Evolutionary conservation across 2,888 invertebrate species (phyloP), one percentile per base, ranked within the genome.

Genomic region (Ctenicera cuprea): DNA sequence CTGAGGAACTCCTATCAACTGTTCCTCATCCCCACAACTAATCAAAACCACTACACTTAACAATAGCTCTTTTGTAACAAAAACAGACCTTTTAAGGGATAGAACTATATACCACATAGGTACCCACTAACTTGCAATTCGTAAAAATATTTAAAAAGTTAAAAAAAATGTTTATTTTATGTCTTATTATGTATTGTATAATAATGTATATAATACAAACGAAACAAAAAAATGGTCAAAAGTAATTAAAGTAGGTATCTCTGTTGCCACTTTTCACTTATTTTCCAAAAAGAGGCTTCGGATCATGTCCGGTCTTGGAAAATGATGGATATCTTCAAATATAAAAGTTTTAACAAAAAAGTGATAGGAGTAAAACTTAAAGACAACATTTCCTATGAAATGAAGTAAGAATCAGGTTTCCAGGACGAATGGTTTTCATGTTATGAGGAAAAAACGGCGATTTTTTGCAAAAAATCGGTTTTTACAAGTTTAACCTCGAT

Each of bases 1-100:
- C 43, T 45, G 43, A 45, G 43, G 43, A 45, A 45, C 43, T 4
- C 43, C 43, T 45, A 45, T 45, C 43, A 45, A 45, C 43, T 45
- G 43, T 45, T 45, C 43, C n/a, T 45, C 43, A 45, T 45, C 8
- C 8, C 16, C 16, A 45, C 43, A 45, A 45, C 43, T 45, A 45
- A 14, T 45, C 43, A 45, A 45, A 45, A 45, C 8, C 43, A 14
- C 16, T 45, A 45, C 43, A 3, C 43, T 45, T n/a, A n/a, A n/a
- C n/a, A n/a, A n/a, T n/a, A n/a, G n/a, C n/a, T n/a, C n/a, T n/a
- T n/a, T n/a, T n/a, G n/a, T n/a, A n/a, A n/a, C n/a, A n/a, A n/a
- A n/a, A n/a, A n/a, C n/a, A n/a, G n/a, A n/a, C n/a, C n/a, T n/a
- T n/a, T n/a, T n/a, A n/a, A n/a, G n/a, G n/a, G n/a, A n/a, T n/a